phyloP scores from a whole-genome alignment of 2,113 vertebrate species.

The Orientallactaga bullata region DNA sequence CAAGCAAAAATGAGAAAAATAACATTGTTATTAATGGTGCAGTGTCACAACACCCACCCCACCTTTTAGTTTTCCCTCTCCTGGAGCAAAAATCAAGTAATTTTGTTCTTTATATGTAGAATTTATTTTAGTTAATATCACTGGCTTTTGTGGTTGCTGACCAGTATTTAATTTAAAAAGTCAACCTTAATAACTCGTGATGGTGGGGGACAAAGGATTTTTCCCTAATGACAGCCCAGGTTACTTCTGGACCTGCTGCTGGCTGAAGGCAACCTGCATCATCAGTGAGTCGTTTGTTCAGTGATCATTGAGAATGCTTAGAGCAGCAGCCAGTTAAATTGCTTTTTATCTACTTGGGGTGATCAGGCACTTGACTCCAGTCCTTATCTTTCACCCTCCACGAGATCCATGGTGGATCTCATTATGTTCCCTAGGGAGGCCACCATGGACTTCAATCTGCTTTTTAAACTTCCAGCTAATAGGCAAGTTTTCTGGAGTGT shows the following conservation, averaged over 20 bases:
- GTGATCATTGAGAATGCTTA: background rate
- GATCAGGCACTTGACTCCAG: background rate
- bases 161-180: constrained; percentile 30
- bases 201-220: background rate
- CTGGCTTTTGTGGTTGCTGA: constrained; percentile 54
- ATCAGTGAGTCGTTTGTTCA: background rate
- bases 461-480: background rate
- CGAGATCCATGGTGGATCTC: background rate
- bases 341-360: background rate
- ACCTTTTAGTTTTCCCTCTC: background rate
- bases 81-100: constrained; percentile 34
- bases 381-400: background rate
- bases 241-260: constrained; percentile 24
- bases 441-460: background rate
- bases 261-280: background rate
- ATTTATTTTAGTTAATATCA: constrained; percentile 39
- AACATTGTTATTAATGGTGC: background rate
- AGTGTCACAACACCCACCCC: background rate
- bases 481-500: background rate
- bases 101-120: background rate
- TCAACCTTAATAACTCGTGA: background rate
- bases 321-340: background rate
- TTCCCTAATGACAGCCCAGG: background rate
- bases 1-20: too few relatives aligned
- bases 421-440: constrained; percentile 11